phyloP scores from a whole-genome alignment of 2,888 invertebrate genomes.

The Ophion costatus region DNA sequence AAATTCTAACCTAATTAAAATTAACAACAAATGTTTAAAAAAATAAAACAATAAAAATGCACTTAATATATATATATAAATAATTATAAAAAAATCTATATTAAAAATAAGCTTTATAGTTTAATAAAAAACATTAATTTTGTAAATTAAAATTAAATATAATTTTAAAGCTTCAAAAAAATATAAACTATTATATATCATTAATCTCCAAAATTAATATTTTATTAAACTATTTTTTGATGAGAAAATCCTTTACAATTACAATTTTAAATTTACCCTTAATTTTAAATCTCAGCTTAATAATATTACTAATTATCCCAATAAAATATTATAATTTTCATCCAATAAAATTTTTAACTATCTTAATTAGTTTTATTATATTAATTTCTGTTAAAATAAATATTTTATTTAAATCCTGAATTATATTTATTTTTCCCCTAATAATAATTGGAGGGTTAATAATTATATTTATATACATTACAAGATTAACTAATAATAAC shows the following conservation, averaged over 20 bases:
- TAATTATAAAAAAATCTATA: background rate
- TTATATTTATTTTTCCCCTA: conserved; percentile 87
- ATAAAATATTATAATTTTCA: conserved; percentile 4
- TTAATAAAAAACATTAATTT: no score
- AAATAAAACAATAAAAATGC: no score
- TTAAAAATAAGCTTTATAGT: no score
- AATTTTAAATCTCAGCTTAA: background rate
- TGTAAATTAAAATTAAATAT: no score
- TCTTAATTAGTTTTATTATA: no score
- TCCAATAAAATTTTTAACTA: background rate
- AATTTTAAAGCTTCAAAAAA: no score
- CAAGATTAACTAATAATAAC: conserved; percentile 83
- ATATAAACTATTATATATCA: no score
- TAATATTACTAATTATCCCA: background rate
- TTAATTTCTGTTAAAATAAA: background rate
- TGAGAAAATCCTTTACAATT: background rate
- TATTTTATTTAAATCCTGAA: conserved; percentile 79
- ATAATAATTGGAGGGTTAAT: conserved; percentile 87
- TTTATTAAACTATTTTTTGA: conserved; percentile 24
- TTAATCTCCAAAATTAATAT: conserved; percentile 26
- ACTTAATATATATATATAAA: background rate
- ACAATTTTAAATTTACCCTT: background rate
- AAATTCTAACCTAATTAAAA: background rate
- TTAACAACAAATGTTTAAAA: background rate
- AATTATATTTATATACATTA: conserved; percentile 88